Percentiles rank a stretch among this genome's conserved stretches.
Evolutionary conservation across 2,797 vertebrate species (phyloP).

Genomic region (Danio kyathit): DNA sequence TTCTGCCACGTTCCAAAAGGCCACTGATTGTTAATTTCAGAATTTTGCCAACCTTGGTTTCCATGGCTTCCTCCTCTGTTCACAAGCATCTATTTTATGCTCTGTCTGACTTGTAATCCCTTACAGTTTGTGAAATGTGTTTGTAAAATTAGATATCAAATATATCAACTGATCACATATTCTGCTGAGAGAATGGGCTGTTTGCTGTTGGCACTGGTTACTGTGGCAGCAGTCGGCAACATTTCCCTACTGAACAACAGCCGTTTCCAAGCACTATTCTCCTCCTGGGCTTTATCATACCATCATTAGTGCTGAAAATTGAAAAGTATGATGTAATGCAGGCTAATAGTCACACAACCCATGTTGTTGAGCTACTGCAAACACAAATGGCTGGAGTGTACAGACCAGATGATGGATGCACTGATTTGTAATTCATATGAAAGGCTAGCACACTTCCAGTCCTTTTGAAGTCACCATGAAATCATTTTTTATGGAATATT

Average conservation of each 20-base stretch:
- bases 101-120: not conserved
- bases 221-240: constrained; percentile 50
- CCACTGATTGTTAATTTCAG: not conserved
- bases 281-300: constrained; percentile 47
- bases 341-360: constrained; percentile 11
- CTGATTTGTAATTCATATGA: not conserved
- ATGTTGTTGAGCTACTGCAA: not conserved
- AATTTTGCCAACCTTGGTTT: not conserved
- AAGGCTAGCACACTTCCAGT: not conserved
- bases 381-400: not conserved
- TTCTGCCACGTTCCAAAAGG: not conserved
- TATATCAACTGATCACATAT: constrained; percentile 24
- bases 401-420: constrained; percentile 6
- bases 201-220: constrained; percentile 36
- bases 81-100: not conserved
- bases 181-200: not conserved
- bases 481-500: no score
- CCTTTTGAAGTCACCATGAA: not conserved
- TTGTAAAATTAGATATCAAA: not conserved
- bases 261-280: constrained; percentile 1
- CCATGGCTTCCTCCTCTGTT: not conserved
- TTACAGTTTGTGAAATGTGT: not conserved
- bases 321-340: constrained; percentile 52
- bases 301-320: constrained; percentile 48
- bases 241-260: constrained; percentile 45